These are phyloP conservation scores for Lasioglossum morio DNA, from an alignment of 2,888 invertebrate species.

Conservation along the genomic window DNA sequence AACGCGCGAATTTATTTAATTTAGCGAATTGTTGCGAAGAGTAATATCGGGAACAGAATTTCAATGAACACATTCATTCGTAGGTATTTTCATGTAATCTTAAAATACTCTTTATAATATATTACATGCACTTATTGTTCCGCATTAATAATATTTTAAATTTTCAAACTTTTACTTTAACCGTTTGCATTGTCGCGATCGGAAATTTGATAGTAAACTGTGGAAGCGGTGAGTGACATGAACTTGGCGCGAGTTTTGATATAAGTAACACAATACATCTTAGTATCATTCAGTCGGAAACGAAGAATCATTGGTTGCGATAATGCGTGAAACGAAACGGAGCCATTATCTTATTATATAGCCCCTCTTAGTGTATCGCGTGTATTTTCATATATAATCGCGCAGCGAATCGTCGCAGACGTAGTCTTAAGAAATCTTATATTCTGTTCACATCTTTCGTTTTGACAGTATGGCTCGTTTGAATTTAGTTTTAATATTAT, in stretches of 20 bases:
- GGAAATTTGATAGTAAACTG: not conserved
- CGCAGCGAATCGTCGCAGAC: not conserved
- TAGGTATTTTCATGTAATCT: not conserved
- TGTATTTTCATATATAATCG: not conserved
- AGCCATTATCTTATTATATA: too few species aligned
- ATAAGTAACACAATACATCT: too few species aligned
- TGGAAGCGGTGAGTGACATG: not conserved
- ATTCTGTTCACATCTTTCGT: not conserved
- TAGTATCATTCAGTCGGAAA: not conserved
- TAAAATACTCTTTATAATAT: not conserved
- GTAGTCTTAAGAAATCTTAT: not conserved
- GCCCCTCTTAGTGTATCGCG: not conserved
- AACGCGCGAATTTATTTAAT: conserved; percentile 2
- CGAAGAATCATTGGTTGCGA: not conserved
- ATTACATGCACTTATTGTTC: not conserved
- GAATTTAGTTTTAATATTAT: not conserved
- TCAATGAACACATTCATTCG: not conserved
- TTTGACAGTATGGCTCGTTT: conserved; percentile 28
- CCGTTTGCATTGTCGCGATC: not conserved
- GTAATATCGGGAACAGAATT: not conserved
- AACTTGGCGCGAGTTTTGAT: not conserved
- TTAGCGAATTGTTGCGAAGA: not conserved
- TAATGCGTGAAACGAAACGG: too few species aligned
- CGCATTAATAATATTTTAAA: not conserved
- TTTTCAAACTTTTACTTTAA: not conserved